These are phyloP conservation scores for Biston betularia DNA, from an alignment of 2,888 invertebrate genomes.

Conservation along the genomic window DNA sequence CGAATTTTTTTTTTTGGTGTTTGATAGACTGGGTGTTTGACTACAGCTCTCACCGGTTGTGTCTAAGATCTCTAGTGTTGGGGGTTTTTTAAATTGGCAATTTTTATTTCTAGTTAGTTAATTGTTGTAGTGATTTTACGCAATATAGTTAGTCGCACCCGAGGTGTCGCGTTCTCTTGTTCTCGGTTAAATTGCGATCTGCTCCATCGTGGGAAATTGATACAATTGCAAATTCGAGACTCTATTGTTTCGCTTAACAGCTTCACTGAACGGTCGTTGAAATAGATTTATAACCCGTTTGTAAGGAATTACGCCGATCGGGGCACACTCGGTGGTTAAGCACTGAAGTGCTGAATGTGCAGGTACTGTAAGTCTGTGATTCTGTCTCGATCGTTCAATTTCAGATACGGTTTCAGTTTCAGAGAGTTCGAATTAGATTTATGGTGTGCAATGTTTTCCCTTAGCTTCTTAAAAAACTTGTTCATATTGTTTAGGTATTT, in stretches of 20 bases:
- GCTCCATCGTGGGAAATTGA: conserved; percentile 38
- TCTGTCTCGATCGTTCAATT: conserved; percentile 14
- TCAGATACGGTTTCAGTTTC: conserved; percentile 1
- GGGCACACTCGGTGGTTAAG: not conserved
- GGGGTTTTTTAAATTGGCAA: too few relatives aligned
- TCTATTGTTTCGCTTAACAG: conserved; percentile 28
- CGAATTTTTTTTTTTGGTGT: too few relatives aligned
- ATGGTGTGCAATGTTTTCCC: not conserved
- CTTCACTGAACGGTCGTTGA: conserved; percentile 7
- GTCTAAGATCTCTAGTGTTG: too few relatives aligned
- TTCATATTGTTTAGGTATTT: too few relatives aligned
- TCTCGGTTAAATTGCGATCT: conserved; percentile 30
- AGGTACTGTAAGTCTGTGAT: not conserved
- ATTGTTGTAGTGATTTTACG: conserved; percentile 29
- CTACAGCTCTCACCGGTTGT: too few relatives aligned
- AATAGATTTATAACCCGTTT: conserved; percentile 30
- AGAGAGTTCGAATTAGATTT: not conserved
- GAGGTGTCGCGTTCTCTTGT: conserved; percentile 30
- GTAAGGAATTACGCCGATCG: conserved; percentile 11
- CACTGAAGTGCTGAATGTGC: conserved; percentile 1
- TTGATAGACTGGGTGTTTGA: too few relatives aligned
- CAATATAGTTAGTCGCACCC: conserved; percentile 29
- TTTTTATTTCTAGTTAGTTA: too few relatives aligned
- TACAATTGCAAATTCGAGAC: conserved; percentile 31
- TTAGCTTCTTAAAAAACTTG: not conserved